These are phyloP conservation scores for Meiosimyza platycephala DNA, from an alignment of 2,888 invertebrate genomes.

Conservation along the genomic window DNA sequence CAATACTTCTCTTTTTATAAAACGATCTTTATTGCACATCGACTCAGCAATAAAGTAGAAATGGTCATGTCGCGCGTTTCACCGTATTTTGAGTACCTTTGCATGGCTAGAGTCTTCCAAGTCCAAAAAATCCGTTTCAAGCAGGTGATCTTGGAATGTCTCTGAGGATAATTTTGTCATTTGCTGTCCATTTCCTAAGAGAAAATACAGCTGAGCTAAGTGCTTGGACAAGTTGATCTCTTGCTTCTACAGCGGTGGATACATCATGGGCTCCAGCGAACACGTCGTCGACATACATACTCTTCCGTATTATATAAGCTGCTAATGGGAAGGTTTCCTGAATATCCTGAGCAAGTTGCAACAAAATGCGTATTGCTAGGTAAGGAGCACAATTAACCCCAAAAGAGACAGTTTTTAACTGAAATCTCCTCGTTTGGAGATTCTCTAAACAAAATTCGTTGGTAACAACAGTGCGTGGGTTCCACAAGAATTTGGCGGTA, in stretches of 20 bases:
- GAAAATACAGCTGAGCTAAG: constrained; percentile 21
- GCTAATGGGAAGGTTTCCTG: constrained; percentile 4
- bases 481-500: no score
- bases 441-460: neutral
- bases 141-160: neutral
- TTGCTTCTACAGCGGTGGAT: neutral
- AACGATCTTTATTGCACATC: neutral
- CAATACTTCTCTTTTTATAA: neutral
- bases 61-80: neutral
- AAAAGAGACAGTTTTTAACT: no score
- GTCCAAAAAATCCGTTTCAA: constrained; percentile 18
- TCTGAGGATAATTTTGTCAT: neutral
- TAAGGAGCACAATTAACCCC: no score
- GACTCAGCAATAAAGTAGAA: neutral
- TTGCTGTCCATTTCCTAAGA: constrained; percentile 22
- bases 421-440: neutral
- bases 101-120: constrained; percentile 18
- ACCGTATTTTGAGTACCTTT: constrained; percentile 18
- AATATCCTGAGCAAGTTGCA: neutral
- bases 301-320: constrained; percentile 3
- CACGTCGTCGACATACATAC: constrained; percentile 28
- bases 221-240: neutral
- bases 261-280: constrained; percentile 5
- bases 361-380: neutral
- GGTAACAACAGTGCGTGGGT: no score